phyloP scores from a whole-genome alignment of 2,797 vertebrate genomes.

The Chloroceryle amazona region DNA sequence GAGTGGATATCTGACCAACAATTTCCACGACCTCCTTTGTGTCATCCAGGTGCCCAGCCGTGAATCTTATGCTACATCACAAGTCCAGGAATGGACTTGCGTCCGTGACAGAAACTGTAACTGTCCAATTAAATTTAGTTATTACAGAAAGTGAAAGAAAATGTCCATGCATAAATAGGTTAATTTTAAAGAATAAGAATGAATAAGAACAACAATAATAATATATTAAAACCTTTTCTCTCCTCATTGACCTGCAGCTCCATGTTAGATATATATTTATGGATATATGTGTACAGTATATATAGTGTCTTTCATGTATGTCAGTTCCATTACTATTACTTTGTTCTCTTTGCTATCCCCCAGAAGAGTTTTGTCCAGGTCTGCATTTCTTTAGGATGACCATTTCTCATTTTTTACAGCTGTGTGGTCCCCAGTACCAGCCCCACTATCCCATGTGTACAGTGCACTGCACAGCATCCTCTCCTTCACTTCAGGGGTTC shows the following conservation, averaged over 20 bases:
- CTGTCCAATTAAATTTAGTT: not conserved
- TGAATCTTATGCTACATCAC: not conserved
- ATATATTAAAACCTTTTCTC: not conserved
- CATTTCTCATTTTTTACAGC: not conserved
- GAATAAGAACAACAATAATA: not conserved
- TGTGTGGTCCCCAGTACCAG: not conserved
- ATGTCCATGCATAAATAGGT: not conserved
- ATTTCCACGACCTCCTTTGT: not conserved
- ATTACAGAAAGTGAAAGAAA: not conserved
- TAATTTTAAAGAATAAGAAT: not conserved
- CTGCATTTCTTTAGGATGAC: not conserved
- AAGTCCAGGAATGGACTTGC: not conserved
- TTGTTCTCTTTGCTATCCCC: not conserved
- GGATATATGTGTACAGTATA: not conserved
- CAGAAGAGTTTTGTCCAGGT: not conserved
- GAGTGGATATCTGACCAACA: not conserved
- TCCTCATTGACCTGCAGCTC: not conserved
- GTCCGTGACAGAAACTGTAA: not conserved
- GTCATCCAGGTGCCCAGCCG: not conserved
- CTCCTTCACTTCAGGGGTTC: not conserved
- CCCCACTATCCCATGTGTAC: fast-evolving
- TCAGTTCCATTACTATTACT: not conserved
- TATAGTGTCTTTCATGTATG: not conserved
- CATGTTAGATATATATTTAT: not conserved
- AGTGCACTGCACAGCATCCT: fast-evolving